Percentiles rank a stretch among this genome's conserved stretches.
These are phyloP conservation scores for Drosophila bocqueti DNA, from an alignment of 1,140 invertebrate species.

Conservation along the genomic window DNA sequence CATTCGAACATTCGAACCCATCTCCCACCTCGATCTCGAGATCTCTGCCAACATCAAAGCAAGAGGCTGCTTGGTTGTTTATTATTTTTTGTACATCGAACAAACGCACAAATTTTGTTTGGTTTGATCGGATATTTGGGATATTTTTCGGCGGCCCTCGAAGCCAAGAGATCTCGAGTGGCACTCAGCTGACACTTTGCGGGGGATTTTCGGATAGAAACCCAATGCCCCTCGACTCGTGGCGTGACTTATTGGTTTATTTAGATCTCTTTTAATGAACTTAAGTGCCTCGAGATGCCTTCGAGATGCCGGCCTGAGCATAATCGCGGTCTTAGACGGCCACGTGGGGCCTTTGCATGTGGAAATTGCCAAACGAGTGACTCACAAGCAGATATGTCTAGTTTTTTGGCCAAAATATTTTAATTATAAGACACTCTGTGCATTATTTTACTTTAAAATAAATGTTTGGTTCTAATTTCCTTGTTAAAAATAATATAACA, in stretches of 20 bases:
- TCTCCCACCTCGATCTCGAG: conserved; percentile 24
- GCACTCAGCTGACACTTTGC: conserved; percentile 80
- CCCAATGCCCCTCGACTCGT: conserved; percentile 75
- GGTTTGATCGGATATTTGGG: conserved; percentile 18
- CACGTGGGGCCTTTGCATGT: conserved; percentile 27
- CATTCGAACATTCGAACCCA: conserved; percentile 2
- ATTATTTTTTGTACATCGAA: conserved; percentile 38
- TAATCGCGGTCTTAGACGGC: conserved; percentile 52
- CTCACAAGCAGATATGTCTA: conserved; percentile 10
- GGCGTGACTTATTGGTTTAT: conserved; percentile 83
- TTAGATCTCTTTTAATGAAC: conserved; percentile 82
- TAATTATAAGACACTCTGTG: not conserved
- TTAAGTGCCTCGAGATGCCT: conserved; percentile 73
- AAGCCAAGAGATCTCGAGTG: conserved; percentile 60
- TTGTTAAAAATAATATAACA: not conserved
- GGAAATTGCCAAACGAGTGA: conserved; percentile 36
- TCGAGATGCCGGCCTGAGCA: conserved; percentile 46
- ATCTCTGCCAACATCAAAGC: conserved; percentile 43
- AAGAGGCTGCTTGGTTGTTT: conserved; percentile 24
- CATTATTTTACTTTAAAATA: too few relatives aligned
- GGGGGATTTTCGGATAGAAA: conserved; percentile 74
- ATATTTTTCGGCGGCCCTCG: conserved; percentile 27
- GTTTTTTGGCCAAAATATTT: not conserved
- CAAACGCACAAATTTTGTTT: conserved; percentile 56
- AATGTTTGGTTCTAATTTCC: too few relatives aligned